Evolutionary conservation across 2,113 vertebrate species (phyloP).

Genomic region (Campylorhamphus procurvoides): DNA sequence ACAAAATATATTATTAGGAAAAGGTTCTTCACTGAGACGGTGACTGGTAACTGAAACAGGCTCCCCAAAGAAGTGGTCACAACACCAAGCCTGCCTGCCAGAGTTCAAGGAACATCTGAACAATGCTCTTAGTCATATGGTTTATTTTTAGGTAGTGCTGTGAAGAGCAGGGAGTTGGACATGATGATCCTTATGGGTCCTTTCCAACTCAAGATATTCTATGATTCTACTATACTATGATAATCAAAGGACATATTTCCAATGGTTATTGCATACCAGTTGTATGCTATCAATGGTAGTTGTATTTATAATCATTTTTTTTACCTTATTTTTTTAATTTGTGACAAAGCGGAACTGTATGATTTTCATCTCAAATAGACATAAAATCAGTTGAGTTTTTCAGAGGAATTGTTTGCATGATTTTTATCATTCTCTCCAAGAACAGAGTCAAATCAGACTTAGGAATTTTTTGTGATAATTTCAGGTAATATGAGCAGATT

Average conservation of each 20-base stretch:
- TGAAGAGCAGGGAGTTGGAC: neutral
- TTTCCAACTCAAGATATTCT: neutral
- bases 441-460: neutral
- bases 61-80: neutral
- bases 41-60: neutral
- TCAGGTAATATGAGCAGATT: neutral
- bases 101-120: neutral
- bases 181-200: neutral
- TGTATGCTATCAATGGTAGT: neutral
- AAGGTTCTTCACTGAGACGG: neutral
- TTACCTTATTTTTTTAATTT: neutral
- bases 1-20: neutral
- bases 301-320: neutral
- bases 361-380: neutral
- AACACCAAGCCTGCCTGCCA: neutral
- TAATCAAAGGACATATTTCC: neutral
- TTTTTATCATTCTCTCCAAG: neutral
- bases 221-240: neutral
- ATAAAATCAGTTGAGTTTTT: neutral
- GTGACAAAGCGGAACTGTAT: neutral
- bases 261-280: neutral
- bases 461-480: neutral
- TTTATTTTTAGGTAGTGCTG: neutral
- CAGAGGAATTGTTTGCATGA: neutral
- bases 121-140: neutral